Evolutionary conservation across 2,888 invertebrate genomes (phyloP), one percentile per base, ranked within the genome.

Genomic region (Hanleya hanleyi): DNA sequence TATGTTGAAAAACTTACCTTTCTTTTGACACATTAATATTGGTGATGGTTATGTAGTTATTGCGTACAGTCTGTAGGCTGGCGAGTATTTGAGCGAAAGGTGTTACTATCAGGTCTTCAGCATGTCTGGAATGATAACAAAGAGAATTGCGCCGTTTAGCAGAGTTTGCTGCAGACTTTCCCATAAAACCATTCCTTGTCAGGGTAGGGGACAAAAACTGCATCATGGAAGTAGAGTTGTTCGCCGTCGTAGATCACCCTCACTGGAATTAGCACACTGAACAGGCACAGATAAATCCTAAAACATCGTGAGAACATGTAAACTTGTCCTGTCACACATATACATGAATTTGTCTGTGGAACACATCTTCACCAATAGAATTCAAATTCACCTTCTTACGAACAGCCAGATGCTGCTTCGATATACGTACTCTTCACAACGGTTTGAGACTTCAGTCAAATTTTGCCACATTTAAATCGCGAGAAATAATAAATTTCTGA

Each of bases 61-160:
- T 97, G 91, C 99, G 95, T 88, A 99, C 98, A 92, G 97, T 98
- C 91, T 98, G 95, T 91, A 99, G 94, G 92, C 98, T 98, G 92
- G 99, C 98, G 92, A 99, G 94, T 92, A 99, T 97, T 94, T 99
- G 99, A 92, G 99, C 99, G 93, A 99, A 99, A 88, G 99, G 99
- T 87, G 99, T 99, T 91, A 99, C 99, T 91, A 99, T 99, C 92
- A 99, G 94, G 93, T 99, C 99, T 93, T 99, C 99, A 90, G 98
- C 98, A 94, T 99, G 98, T 92, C 97, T 94, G 92, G 74, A 93
- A 64, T 64, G 64, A 64, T 37, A 88, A 88, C 85, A 80, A 82
- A 77, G 80, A 70, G 84, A 79, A 67, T 71, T 71, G 67, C 76
- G 61, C n/a, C 73, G 62, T 74, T 68, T 74, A 70, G 50, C n/a